phyloP scores from a whole-genome alignment of 2,113 vertebrate species.

The Puntigrus tetrazona region DNA sequence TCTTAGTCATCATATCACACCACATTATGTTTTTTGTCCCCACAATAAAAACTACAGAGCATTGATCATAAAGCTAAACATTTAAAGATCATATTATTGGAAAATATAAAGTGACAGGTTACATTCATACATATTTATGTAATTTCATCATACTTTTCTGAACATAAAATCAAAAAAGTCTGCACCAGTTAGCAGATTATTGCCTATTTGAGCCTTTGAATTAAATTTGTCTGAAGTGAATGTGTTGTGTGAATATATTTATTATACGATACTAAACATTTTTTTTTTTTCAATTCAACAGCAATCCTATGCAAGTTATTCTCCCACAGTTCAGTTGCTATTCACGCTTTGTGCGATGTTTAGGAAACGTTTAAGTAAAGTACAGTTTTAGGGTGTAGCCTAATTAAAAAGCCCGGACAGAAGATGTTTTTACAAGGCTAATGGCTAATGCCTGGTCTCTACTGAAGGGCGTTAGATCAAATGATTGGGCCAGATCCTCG shows the following conservation, averaged over 20 bases:
- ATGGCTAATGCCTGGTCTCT: background rate
- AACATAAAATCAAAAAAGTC: background rate
- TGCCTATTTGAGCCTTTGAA: too few relatives aligned
- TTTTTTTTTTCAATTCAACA: too few relatives aligned
- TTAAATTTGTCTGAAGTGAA: too few relatives aligned
- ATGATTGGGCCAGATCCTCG: background rate
- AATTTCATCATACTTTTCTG: background rate
- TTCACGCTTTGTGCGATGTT: background rate
- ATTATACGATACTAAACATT: too few relatives aligned
- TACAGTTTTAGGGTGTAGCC: background rate
- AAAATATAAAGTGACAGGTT: background rate
- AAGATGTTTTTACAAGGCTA: background rate
- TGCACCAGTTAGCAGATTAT: too few relatives aligned
- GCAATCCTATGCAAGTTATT: background rate
- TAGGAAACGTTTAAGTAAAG: background rate
- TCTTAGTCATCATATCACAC: too few relatives aligned
- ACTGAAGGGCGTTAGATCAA: background rate
- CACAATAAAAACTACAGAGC: too few relatives aligned
- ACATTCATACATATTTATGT: background rate
- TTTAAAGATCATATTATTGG: too few relatives aligned
- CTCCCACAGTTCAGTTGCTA: background rate
- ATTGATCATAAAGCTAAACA: too few relatives aligned
- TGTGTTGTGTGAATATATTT: too few relatives aligned
- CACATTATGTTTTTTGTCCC: too few relatives aligned
- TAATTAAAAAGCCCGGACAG: background rate